A percentile compares a stretch with the other conserved stretches of the same genome.
Evolutionary conservation across 2,113 vertebrate genomes (phyloP).

Genomic region (Notechis scutatus): DNA sequence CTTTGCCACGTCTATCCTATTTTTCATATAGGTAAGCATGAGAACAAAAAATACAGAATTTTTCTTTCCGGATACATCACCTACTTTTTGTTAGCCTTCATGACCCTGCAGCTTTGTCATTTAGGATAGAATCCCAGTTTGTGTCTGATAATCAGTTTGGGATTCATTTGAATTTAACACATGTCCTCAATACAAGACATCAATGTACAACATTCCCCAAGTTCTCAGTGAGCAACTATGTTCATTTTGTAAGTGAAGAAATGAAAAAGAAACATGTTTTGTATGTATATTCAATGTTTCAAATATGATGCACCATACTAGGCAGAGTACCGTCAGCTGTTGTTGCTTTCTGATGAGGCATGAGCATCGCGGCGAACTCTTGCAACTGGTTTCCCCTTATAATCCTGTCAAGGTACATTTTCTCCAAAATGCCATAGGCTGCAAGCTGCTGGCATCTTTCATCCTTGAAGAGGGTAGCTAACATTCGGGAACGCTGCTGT

Average conservation of each 20-base stretch:
- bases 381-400: conserved; percentile 97
- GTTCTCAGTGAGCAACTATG: not conserved
- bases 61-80: not conserved
- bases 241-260: not conserved
- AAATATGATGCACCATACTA: not conserved
- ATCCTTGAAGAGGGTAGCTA: conserved; percentile 97
- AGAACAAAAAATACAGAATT: not conserved
- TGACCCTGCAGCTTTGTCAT: not conserved
- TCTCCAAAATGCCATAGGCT: conserved; percentile 96
- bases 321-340: conserved; percentile 85
- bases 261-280: not conserved
- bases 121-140: not conserved
- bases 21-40: not conserved
- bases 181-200: not conserved
- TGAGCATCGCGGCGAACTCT: conserved; percentile 97
- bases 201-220: not conserved
- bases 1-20: not conserved
- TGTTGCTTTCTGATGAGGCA: conserved; percentile 98
- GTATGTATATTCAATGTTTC: not conserved
- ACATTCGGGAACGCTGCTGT: conserved; percentile 96
- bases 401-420: conserved; percentile 98
- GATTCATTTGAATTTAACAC: not conserved
- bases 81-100: not conserved
- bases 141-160: not conserved
- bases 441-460: conserved; percentile 97